Evolutionary conservation across 2,888 invertebrate genomes (phyloP), one percentile per base, ranked within the genome.

Genomic region (Ectemnius cavifrons): DNA sequence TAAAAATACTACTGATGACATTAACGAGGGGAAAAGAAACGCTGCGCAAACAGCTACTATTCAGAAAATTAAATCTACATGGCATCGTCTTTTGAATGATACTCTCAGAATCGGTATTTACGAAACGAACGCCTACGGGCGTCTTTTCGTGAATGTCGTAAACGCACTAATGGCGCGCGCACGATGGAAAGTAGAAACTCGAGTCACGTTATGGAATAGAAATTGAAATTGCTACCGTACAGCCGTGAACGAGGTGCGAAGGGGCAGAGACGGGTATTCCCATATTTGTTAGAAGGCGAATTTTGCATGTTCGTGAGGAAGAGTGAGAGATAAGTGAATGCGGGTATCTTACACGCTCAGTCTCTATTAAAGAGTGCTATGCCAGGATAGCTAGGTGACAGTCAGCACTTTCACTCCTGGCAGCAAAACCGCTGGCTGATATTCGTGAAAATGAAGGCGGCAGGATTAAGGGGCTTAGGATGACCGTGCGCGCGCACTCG

Each of bases 61-160:
- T 37, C 37, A 37, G 5, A 37, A 37, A 37, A 37, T 8, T 37
- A 37, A 37, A 37, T 37, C 37, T 11, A 37, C 37, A 37, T 37
- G 37, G 37, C 37, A n/a, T 8, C 37, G 37, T 37, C 37, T 37
- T 37, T 37, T 6, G 37, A 37, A 11, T 8, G 37, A 37, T 37
- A 37, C 37, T 8, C 37, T 37, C 37, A 37, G 37, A 6, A 4
- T 3, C 3, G 8, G 37, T 37, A 11, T 69, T 69, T 69, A 70
- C 69, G 77, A 73, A 73, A 77, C n/a, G 56, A 67, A 70, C 72
- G 58, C 74, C 77, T 67, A 74, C 77, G 52, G 69, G 49, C 20
- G 56, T 52, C 63, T 62, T 79, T 77, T 74, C 69, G 65, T 65
- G 65, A 73, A 73, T 67, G 63, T 67, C 63, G 70, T 63, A 75